These are phyloP conservation scores for Danio albolineatus DNA, from an alignment of 2,797 vertebrate species.

Conservation along the genomic window DNA sequence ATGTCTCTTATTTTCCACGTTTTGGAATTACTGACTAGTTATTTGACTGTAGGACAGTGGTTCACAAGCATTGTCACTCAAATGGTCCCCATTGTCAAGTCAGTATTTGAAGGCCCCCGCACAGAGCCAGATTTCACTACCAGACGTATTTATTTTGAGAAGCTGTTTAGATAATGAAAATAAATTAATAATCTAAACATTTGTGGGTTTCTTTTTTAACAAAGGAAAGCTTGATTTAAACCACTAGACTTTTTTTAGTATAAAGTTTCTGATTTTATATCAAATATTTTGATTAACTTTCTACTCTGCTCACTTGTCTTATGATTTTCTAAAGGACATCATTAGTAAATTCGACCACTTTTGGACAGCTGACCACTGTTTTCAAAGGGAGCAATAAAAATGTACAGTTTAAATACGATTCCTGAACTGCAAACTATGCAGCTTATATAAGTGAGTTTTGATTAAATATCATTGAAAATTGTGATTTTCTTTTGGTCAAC, in stretches of 20 bases:
- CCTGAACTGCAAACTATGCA: too few species aligned
- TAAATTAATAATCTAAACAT: neutral
- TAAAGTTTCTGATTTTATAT: neutral
- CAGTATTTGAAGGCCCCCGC: slow-evolving; percentile 2
- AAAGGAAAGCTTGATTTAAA: too few species aligned
- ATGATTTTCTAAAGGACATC: neutral
- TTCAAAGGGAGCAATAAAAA: too few species aligned
- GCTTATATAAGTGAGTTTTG: too few species aligned
- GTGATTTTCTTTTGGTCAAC: too few species aligned
- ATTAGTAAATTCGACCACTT: neutral
- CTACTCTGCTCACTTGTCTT: neutral
- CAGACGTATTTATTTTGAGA: too few species aligned
- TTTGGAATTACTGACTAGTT: neutral
- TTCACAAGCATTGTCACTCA: neutral
- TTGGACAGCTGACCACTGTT: too few species aligned
- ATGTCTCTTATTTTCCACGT: neutral
- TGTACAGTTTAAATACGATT: too few species aligned
- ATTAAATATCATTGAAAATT: too few species aligned
- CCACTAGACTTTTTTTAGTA: neutral
- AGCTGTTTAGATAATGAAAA: neutral
- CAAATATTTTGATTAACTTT: neutral
- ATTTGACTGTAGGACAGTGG: neutral
- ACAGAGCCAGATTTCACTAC: neutral
- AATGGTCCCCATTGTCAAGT: slow-evolving; percentile 4
- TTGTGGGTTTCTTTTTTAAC: neutral